Evolutionary conservation across 2,888 invertebrate species (phyloP), one percentile per base, ranked within the genome.

Genomic region (Drosophila macrospina): DNA sequence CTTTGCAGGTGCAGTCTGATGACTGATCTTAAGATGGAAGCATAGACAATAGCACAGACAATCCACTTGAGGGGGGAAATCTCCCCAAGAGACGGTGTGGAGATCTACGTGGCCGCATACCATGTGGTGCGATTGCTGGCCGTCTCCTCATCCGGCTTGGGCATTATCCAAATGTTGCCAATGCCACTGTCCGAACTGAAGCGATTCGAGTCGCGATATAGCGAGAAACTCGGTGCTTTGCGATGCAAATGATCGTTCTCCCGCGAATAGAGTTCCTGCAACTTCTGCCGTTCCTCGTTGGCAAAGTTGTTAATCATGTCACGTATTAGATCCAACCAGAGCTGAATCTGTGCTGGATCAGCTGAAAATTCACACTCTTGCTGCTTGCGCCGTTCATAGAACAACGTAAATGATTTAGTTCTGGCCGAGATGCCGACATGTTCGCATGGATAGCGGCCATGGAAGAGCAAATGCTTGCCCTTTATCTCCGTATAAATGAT

Each of bases 161-260:
- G 91, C 79, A 91, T 73, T 34, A 87, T 73, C 90, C 91, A 90
- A 20, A 91, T 91, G 61, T 91, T 92, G 5, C 91, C 91, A 32
- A 92, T 91, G 26, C 92, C 92, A 54, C 92, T 92, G 61, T 92
- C 92, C 20, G 89, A 86, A 52, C 92, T 92, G 45, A 91, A 91
- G 32, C 92, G 90, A 88, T 92, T 92, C 47, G 92, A 91, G 64
- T 91, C 91, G 11, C 92, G 89, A 41, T 89, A 91, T 0, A 90
- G 78, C 20, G 91, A 86, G 16, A 91, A 85, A 55, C 90, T 91
- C 4, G 89, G 89, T 1, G 91, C 89, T 37, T 91, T 90, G 2
- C 90, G 89, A 60, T 91, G 91, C 63, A 89, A 55, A 71, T 90
- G 91, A 71, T 91, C 91, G 20, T 76, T 88, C 36, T 90, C 91